Percentiles rank a stretch among this genome's conserved stretches.
Conservation (phyloP, 1,140 invertebrate species). For the Potamilus streckersoni region DNA sequence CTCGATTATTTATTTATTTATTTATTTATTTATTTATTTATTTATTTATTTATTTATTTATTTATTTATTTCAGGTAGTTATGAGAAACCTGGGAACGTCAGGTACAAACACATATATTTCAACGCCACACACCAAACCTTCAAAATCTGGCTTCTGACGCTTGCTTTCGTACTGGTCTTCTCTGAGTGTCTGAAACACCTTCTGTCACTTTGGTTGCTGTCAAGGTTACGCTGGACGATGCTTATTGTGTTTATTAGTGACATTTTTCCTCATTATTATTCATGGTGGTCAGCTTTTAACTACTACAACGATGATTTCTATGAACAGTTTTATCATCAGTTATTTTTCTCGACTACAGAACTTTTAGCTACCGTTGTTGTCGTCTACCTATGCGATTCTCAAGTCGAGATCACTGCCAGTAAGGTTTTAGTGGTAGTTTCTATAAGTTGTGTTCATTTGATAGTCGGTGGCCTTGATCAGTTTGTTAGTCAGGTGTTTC, state of each 20-base stretch:
- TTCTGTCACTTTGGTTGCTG: conserved; percentile 71
- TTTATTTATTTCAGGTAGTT: conserved; percentile 71
- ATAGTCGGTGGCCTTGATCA: conserved; percentile 79
- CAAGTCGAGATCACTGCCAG: conserved; percentile 71
- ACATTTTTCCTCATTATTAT: conserved; percentile 83
- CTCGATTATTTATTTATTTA: too few species aligned
- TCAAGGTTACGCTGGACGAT: conserved; percentile 75
- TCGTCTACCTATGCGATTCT: conserved; percentile 64
- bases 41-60: too few species aligned
- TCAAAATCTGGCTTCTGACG: conserved; percentile 81
- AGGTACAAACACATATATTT: conserved; percentile 84
- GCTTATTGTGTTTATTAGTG: conserved; percentile 76
- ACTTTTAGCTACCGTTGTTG: conserved; percentile 75
- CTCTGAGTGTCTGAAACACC: conserved; percentile 78
- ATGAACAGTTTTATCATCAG: conserved; percentile 72
- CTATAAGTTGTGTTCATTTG: conserved; percentile 78
- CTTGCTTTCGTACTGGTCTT: conserved; percentile 75
- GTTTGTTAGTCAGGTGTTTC: conserved; percentile 79
- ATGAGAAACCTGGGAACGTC: conserved; percentile 71
- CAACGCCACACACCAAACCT: conserved; percentile 78
- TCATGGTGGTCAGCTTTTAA: conserved; percentile 85
- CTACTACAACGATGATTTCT: conserved; percentile 85
- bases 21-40: too few species aligned
- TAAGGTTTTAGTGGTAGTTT: conserved; percentile 74
- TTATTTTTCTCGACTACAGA: conserved; percentile 78